These are phyloP conservation scores for Coptotermes formosanus DNA, from an alignment of 1,140 invertebrate genomes.

Conservation along the genomic window DNA sequence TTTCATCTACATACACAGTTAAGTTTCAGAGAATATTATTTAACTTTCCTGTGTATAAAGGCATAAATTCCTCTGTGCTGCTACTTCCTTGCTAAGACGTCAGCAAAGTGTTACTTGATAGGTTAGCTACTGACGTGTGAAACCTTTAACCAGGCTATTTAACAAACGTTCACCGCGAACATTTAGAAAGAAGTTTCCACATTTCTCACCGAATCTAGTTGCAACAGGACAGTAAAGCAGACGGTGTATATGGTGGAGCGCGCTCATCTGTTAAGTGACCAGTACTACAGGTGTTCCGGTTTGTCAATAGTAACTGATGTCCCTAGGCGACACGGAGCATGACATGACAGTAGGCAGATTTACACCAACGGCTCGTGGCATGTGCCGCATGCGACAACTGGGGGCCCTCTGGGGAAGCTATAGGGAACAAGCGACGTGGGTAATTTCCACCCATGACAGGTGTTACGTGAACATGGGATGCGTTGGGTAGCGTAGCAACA, in stretches of 20 bases:
- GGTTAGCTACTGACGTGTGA: too few species aligned
- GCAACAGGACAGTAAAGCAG: too few species aligned
- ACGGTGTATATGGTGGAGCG: neutral
- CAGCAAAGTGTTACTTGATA: too few species aligned
- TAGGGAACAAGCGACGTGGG: neutral
- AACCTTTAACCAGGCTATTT: too few species aligned
- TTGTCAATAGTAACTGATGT: neutral
- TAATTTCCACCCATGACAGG: neutral
- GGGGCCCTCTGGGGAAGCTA: neutral
- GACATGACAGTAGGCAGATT: neutral
- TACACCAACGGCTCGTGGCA: neutral
- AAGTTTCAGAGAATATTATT: too few species aligned
- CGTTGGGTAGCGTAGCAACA: neutral
- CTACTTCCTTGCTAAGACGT: too few species aligned
- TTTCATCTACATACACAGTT: too few species aligned
- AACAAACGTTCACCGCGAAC: too few species aligned
- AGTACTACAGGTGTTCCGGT: neutral
- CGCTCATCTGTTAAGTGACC: neutral
- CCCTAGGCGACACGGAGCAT: neutral
- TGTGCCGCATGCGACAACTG: neutral
- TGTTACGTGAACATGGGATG: neutral
- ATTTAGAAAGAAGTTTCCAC: too few species aligned
- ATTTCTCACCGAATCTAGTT: too few species aligned
- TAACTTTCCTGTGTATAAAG: too few species aligned
- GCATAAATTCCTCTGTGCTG: too few species aligned